Base-by-base conservation (phyloP, 2,888 invertebrate genomes). In the Chrysolina haemoptera region DNA sequence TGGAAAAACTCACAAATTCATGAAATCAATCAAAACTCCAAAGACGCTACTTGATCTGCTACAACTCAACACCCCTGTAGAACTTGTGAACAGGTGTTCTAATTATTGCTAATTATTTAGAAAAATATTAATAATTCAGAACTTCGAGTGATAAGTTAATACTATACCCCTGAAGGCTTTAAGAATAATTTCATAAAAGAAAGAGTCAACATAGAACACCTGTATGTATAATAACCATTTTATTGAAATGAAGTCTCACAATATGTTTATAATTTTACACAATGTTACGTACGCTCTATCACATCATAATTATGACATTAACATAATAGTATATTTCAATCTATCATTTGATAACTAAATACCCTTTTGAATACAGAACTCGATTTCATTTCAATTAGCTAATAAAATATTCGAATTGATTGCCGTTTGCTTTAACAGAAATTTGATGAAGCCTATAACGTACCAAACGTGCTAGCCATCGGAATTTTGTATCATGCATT, bases 231-330 rank as follows among this genome's bases (percentile, higher is more conserved):
- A 20, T 53, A 53, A 0, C 53, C 18, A 53, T 53, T 53, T 53
- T 20, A 12, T 11, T 35, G 35, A 20, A 53, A 53, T 53, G 18
- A 20, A 53, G 5, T 9, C 20, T 20, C 10, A 53, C 53, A 22
- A 20, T 20, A 20, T 20, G 53, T 5, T 53, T 53, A 20, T 53
- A 20, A 53, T 53, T 53, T 53, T 12, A 53, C 53, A 53, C 53
- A 53, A 53, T 16, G 20, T 35, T 35, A 35, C 35, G 35, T 53
- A 53, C 53, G 53, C 53, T 53, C 48, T 48, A 48, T 16, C 53
- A 53, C 53, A 18, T 20, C 53, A 20, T 18, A 53, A 53, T 53
- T 53, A 53, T 53, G 53, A 53, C 53, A 53, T 53, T 53, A 53
- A 20, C 22, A 12, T 53, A 4, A 53, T 53, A 11, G 20, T 20